Evolutionary conservation across 2,113 vertebrate genomes (phyloP).

Genomic region (Scalopus aquaticus): DNA sequence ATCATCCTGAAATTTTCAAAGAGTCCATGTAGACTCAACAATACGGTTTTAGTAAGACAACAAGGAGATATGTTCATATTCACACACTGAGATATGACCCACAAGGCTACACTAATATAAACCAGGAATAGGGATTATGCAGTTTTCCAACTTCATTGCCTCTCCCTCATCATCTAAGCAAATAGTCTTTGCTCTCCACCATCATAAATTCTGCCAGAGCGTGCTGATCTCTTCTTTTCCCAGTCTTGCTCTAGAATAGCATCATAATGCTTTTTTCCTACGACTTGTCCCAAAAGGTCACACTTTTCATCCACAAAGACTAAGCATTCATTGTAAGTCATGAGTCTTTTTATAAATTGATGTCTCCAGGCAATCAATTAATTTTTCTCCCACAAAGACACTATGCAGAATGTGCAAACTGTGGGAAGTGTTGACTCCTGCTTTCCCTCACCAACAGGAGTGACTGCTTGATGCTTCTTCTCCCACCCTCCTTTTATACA

Average conservation of each 20-base stretch:
- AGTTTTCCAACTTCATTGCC: neutral
- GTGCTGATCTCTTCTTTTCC: rapidly evolving
- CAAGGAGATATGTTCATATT: neutral
- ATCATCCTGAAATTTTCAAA: neutral
- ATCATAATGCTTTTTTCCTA: neutral
- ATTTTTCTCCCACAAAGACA: neutral
- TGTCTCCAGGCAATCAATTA: neutral
- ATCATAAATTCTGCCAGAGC: neutral
- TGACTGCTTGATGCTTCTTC: neutral
- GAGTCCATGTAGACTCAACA: neutral
- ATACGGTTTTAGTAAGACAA: neutral
- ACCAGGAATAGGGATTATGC: too few species aligned
- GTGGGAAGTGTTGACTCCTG: neutral
- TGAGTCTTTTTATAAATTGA: neutral
- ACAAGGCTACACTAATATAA: neutral
- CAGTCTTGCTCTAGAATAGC: neutral
- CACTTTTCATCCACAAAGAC: neutral
- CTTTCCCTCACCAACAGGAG: neutral
- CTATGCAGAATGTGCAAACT: neutral
- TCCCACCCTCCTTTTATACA: neutral
- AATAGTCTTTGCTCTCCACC: neutral
- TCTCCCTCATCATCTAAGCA: neutral
- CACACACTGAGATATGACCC: neutral
- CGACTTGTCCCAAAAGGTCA: neutral
- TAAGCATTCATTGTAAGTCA: neutral